Evolutionary conservation across 1,140 invertebrate genomes (phyloP).

Genomic region (Odontomachus brunneus): DNA sequence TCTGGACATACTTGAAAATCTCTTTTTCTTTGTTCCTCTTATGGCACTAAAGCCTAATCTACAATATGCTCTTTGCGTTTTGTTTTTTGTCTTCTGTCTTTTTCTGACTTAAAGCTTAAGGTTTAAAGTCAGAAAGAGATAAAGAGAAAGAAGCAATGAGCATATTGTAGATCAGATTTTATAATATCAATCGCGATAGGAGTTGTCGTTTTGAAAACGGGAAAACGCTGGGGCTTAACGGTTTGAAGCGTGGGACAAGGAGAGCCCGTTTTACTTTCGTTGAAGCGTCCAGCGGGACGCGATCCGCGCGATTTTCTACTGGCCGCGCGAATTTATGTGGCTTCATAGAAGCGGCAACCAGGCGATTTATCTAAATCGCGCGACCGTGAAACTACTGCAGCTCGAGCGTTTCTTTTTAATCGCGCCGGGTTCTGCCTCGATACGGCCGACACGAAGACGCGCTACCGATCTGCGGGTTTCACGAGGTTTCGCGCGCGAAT

Average conservation of each 20-base stretch:
- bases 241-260: slow-evolving; percentile 8
- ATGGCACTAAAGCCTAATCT: no score
- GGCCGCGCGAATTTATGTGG: slow-evolving; percentile 45
- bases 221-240: slow-evolving; percentile 18
- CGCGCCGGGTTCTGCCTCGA: slow-evolving; percentile 44
- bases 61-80: no score
- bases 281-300: slow-evolving; percentile 5
- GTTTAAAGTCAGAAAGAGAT: no score
- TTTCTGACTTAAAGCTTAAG: no score
- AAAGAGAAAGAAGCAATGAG: no score
- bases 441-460: slow-evolving; percentile 2
- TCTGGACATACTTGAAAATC: neutral
- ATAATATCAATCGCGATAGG: neutral
- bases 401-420: slow-evolving; percentile 72
- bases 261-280: slow-evolving; percentile 52
- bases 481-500: neutral
- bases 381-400: slow-evolving; percentile 70
- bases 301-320: slow-evolving; percentile 34
- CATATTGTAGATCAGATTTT: no score
- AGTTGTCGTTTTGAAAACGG: neutral
- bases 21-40: neutral
- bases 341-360: slow-evolving; percentile 33
- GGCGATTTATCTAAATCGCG: slow-evolving; percentile 68
- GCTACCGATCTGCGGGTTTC: neutral
- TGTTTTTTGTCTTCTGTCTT: no score